Base-by-base conservation (phyloP, 2,888 invertebrate species). In the Agriopis marginaria region DNA sequence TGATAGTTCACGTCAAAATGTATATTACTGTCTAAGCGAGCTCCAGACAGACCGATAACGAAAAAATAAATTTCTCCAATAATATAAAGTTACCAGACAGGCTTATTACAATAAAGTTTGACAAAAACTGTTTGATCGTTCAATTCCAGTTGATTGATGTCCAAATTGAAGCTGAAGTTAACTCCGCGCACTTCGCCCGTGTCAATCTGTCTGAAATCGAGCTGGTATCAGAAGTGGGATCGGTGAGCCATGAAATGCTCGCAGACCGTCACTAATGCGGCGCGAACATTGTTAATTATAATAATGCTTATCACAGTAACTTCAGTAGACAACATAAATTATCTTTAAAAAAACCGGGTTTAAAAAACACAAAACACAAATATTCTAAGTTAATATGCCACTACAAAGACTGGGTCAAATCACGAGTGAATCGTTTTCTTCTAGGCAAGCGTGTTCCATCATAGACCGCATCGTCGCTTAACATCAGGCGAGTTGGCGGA, bases 121-220 rank as follows among this genome's bases (percentile, higher is more conserved):
- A 54, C 58, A 66, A 69, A 67, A 66, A 55, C 50, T 63, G 69
- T 69, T 70, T 73, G 70, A 73, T 72, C 63, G 70, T 67, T 23
- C 70, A 63, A 74, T 76, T 73, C 65, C 68, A 63, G 62, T 67
- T 73, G 73, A 76, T 73, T 67, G 72, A 71, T 71, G 61, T 60
- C 51, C 67, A 69, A 69, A 61, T 54, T 69, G 72, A 58, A 70
- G 73, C 68, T 53, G 65, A 58, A 49, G 62, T 67, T 56, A 68
- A 64, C 61, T 55, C 51, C 60, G 63, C 60, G 47, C 55, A 64
- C 61, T 55, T 47, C 60, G 63, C 60, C 53, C 61, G 23, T 61
- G 69, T 69, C 69, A 71, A 69, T 71, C 71, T 66, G 56, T 66
- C 66, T 66, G 45, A 42, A 67, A 64, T 71, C 67, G 60, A 55